Percentiles rank a stretch among this genome's conserved stretches.
Evolutionary conservation across 2,113 vertebrate genomes (phyloP).

Genomic region (Willisornis vidua): DNA sequence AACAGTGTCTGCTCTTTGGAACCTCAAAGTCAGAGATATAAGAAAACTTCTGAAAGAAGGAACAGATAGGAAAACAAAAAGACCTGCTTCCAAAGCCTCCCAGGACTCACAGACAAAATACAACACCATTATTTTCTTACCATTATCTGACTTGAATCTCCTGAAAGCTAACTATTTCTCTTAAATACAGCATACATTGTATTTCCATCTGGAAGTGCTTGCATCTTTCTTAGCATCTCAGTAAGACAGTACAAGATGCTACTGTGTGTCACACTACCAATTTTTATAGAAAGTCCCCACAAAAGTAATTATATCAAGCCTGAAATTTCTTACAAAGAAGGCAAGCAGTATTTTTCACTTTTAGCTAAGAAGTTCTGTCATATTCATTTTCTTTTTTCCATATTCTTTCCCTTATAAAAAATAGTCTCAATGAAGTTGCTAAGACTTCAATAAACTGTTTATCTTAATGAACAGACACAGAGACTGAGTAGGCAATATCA

Average conservation of each 20-base stretch:
- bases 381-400: not conserved
- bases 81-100: not conserved
- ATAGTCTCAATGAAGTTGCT: not conserved
- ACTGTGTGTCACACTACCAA: not conserved
- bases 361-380: not conserved
- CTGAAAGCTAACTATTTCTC: not conserved
- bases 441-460: not conserved
- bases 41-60: not conserved
- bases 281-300: not conserved
- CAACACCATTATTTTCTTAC: not conserved
- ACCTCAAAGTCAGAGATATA: not conserved
- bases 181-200: accelerated
- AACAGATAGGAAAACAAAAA: not conserved
- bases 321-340: not conserved
- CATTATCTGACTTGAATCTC: not conserved
- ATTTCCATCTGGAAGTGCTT: not conserved
- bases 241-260: not conserved
- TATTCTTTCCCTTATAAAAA: not conserved
- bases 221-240: not conserved
- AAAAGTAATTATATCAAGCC: not conserved
- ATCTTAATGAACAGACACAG: not conserved
- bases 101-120: not conserved
- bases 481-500: not conserved
- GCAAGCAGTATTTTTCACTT: not conserved
- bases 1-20: not conserved